phyloP scores from a whole-genome alignment of 2,797 vertebrate species.

The Scolopax bukidnonensis region DNA sequence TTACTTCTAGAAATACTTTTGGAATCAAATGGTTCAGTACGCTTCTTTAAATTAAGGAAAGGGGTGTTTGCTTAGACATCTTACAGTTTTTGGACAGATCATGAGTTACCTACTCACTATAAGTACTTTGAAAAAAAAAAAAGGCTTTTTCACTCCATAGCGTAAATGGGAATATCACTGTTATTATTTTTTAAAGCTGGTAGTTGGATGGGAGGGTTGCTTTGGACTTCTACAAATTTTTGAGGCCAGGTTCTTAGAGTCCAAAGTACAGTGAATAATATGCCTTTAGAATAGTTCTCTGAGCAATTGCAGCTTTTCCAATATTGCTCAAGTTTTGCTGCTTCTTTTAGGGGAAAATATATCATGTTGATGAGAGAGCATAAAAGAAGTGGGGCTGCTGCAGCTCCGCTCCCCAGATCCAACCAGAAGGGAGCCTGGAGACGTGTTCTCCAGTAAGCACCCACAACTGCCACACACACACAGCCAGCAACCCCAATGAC shows the following conservation, averaged over 20 bases:
- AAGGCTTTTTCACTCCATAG: not conserved
- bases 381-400: not conserved
- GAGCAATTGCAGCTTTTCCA: not conserved
- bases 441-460: fast-evolving
- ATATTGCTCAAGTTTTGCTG: not conserved
- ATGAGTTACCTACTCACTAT: not conserved
- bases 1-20: not conserved
- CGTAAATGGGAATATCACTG: not conserved
- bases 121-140: not conserved
- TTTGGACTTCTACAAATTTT: not conserved
- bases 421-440: not conserved
- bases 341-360: not conserved
- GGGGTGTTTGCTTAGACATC: not conserved
- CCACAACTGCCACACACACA: fast-evolving
- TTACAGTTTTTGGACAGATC: not conserved
- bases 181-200: not conserved
- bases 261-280: not conserved
- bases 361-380: not conserved
- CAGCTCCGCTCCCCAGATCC: not conserved
- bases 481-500: not conserved
- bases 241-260: not conserved
- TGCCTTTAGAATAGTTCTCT: not conserved
- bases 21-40: not conserved
- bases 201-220: not conserved
- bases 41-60: not conserved